Evolutionary conservation across 2,113 vertebrate species (phyloP).

Genomic region (Psettodes erumei): DNA sequence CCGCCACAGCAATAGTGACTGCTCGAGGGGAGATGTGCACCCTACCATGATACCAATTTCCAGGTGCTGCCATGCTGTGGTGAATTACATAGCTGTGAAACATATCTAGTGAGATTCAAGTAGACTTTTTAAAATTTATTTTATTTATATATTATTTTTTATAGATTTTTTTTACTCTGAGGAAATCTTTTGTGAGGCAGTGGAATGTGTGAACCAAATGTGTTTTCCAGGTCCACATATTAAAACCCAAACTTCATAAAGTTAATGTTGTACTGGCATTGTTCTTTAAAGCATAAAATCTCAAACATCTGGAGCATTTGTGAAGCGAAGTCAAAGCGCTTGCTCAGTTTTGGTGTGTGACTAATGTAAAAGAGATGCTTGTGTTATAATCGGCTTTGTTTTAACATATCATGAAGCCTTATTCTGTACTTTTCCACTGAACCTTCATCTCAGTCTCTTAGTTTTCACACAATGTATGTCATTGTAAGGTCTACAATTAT

Average conservation of each 20-base stretch:
- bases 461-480: too few species aligned
- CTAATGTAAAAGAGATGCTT: constrained; percentile 29
- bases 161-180: constrained; percentile 28
- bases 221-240: constrained; percentile 23
- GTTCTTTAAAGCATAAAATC: constrained; percentile 11
- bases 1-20: constrained; percentile 25
- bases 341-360: constrained; percentile 7
- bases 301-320: constrained; percentile 27
- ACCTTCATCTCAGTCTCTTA: too few species aligned
- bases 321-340: not conserved
- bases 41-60: constrained; percentile 55
- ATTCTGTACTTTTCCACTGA: too few species aligned
- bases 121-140: constrained; percentile 31
- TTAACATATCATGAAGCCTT: too few species aligned
- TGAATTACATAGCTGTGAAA: constrained; percentile 43
- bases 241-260: not conserved
- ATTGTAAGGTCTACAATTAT: too few species aligned
- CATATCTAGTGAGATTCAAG: constrained; percentile 44
- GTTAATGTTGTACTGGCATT: too few species aligned
- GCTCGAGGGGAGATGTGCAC: constrained; percentile 43
- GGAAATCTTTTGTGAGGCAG: constrained; percentile 12
- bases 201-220: constrained; percentile 21
- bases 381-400: too few species aligned
- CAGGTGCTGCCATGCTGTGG: constrained; percentile 45
- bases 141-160: too few species aligned